Evolutionary conservation across 2,797 vertebrate species (phyloP), one percentile per base, ranked within the genome.

Genomic region (Trachops cirrhosus): DNA sequence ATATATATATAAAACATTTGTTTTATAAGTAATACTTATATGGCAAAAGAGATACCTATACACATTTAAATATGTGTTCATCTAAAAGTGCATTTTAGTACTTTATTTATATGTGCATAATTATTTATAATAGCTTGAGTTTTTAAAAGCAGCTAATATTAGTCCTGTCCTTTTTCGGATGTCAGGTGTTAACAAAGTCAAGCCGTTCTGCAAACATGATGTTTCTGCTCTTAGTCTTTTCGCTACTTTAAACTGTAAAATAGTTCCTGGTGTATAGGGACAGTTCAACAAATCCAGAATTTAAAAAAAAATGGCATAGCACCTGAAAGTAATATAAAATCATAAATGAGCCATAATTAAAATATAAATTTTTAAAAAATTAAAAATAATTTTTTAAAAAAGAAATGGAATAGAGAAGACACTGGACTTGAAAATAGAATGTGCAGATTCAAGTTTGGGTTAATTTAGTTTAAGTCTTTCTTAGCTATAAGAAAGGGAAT

Each of bases 51-150:
- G 24, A 85, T 62, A 44, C 32, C 29, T 50, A 44, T 62, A 92
- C 85, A 70, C 91, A 86, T 50, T 46, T 86, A 75, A 90, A 86
- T 74, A 52, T 82, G 71, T 89, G 29, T 46, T 90, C 37, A 82
- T 46, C 50, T 52, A n/a, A 86, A 95, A 82, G 6, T 71, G 62
- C 79, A 48, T 71, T 91, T 92, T 80, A 52, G 29, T 52, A 94
- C 34, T 73, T 50, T 50, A 26, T 59, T 89, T 86, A 68, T 29
- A 67, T 59, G 2, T 54, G 7, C 29, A 50, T 64, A 39, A 68
- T 86, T 87, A 68, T 41, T 80, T 84, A 59, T 64, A 83, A 57
- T 32, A 77, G 11, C 34, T n/a, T 54, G 24, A 52, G 4, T 41
- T 91, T 89, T 74, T 41, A 80, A 95, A 87, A 73, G 15, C 8